Evolutionary conservation across 2,113 vertebrate species (phyloP).

Genomic region (mouse (Mus musculus)): GRCm39 chr5:145162501-145163000

Average conservation of each 20-base stretch:
- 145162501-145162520: neutral
- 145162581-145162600: neutral
- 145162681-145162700: neutral
- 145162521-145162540: neutral
- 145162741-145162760: neutral
- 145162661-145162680: neutral
- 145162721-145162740: neutral
- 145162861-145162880: neutral
- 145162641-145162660: neutral
- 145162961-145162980: neutral
- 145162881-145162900: no score
- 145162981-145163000: neutral
- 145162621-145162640: neutral
- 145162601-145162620: neutral
- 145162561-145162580: conserved; percentile 8
- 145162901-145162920: neutral
- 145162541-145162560: neutral
- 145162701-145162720: neutral
- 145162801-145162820: neutral
- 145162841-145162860: neutral
- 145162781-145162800: neutral
- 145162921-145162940: neutral
- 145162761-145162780: neutral
- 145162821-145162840: neutral
- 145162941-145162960: neutral